Evolutionary conservation across 2,113 vertebrate species (phyloP).

Genomic region (Malurus melanocephalus): DNA sequence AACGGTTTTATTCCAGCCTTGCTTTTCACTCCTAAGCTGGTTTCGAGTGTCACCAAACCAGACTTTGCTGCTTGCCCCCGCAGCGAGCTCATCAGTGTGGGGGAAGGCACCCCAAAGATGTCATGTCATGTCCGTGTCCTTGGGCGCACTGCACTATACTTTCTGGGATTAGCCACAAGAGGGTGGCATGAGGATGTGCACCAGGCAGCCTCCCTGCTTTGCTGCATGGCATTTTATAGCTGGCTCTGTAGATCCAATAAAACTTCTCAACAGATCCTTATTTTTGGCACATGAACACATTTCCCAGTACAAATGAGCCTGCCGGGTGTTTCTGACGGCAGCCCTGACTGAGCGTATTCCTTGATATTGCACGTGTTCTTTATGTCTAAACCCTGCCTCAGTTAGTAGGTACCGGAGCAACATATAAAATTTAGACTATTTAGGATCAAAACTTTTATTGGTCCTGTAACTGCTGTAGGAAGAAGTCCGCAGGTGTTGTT

Average conservation of each 20-base stretch:
- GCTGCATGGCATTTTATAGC: background rate
- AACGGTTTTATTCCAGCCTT: background rate
- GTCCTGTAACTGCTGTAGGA: background rate
- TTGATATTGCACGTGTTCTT: background rate
- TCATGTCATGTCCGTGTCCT: fast-evolving
- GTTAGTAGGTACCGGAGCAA: background rate
- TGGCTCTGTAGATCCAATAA: background rate
- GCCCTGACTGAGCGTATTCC: background rate
- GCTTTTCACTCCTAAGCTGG: background rate
- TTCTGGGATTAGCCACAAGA: constrained; percentile 47
- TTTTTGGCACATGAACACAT: background rate
- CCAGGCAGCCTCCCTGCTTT: background rate
- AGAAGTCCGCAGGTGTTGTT: constrained; percentile 27
- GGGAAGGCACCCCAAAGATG: fast-evolving
- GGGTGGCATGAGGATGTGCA: constrained; percentile 53
- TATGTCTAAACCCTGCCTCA: background rate
- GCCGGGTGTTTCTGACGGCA: background rate
- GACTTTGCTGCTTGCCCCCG: fast-evolving
- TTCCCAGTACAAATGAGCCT: constrained; percentile 1
- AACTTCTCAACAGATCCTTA: background rate
- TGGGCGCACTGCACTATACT: fast-evolving
- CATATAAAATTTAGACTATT: background rate
- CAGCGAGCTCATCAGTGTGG: fast-evolving
- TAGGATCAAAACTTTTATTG: background rate
- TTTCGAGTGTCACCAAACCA: background rate